phyloP scores from a whole-genome alignment of 2,797 vertebrate genomes.

The Falco naumanni region DNA sequence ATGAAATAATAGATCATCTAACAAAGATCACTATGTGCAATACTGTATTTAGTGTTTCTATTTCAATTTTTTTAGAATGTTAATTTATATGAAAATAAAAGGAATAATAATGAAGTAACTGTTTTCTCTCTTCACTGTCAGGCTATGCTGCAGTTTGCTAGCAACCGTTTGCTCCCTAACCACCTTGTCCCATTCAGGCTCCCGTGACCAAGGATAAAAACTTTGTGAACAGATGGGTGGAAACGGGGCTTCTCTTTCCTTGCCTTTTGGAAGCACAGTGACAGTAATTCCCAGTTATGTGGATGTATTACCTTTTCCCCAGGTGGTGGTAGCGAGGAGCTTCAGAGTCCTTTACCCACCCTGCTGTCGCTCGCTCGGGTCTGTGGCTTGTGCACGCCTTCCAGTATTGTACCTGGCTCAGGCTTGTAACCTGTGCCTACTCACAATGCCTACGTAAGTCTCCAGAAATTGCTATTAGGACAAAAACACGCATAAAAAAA shows the following conservation, averaged over 20 bases:
- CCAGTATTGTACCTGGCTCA: background rate
- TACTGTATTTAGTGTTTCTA: constrained; percentile 89
- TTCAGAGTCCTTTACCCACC: background rate
- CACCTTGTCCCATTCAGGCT: background rate
- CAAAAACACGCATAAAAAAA: background rate
- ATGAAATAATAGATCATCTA: constrained; percentile 79
- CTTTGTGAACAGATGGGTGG: background rate
- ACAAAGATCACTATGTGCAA: constrained; percentile 86
- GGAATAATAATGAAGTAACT: constrained; percentile 75
- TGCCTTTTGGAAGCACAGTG: background rate
- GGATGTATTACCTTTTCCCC: background rate
- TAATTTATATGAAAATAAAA: constrained; percentile 94
- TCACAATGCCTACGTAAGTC: background rate
- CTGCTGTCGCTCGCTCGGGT: background rate
- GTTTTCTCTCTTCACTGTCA: constrained; percentile 2
- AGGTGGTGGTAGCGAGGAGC: background rate
- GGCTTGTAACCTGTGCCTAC: background rate
- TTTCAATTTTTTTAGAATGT: constrained; percentile 85
- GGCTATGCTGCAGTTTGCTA: background rate
- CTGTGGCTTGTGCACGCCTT: background rate
- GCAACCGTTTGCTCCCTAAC: background rate
- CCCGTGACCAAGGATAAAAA: background rate
- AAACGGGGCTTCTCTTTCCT: background rate
- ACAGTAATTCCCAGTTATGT: background rate
- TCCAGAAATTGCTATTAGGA: background rate